A percentile compares a stretch with the other conserved stretches of the same genome.
These are phyloP conservation scores for Triplophysa bombifrons DNA, from an alignment of 2,797 vertebrate species.

Conservation along the genomic window DNA sequence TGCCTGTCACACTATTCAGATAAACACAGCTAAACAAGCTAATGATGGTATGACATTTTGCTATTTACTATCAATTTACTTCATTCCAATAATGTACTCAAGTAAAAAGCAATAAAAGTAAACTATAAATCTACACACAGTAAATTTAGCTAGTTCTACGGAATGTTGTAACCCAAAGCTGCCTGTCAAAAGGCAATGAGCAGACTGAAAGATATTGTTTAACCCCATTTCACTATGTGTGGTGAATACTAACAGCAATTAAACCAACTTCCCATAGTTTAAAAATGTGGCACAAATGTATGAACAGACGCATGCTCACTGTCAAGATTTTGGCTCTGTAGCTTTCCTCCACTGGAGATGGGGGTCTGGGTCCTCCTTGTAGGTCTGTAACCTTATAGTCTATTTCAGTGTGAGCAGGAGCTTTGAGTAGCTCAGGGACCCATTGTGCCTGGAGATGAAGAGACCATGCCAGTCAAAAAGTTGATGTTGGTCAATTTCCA, in stretches of 20 bases:
- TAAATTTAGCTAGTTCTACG: neutral
- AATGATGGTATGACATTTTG: neutral
- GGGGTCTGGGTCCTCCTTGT: slow-evolving; percentile 82
- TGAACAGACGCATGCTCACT: slow-evolving; percentile 67
- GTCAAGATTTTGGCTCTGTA: slow-evolving; percentile 74
- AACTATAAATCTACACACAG: neutral
- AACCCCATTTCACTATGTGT: neutral
- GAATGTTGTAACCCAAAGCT: neutral
- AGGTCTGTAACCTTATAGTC: slow-evolving; percentile 86
- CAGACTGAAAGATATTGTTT: neutral
- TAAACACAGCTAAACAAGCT: neutral
- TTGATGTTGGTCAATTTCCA: neutral
- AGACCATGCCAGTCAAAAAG: neutral
- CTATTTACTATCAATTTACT: neutral
- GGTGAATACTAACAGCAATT: neutral
- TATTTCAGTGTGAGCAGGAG: slow-evolving; percentile 83
- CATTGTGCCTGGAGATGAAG: slow-evolving; percentile 81
- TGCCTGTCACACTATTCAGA: slow-evolving; percentile 8
- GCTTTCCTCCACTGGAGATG: slow-evolving; percentile 77
- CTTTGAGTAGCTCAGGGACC: slow-evolving; percentile 79
- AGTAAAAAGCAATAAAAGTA: neutral
- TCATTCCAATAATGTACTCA: neutral
- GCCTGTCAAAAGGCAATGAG: neutral
- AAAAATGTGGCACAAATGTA: slow-evolving; percentile 37
- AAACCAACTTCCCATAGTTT: slow-evolving; percentile 5